Evolutionary conservation across 2,888 invertebrate genomes (phyloP), one percentile per base, ranked within the genome.

Genomic region (Sycophila texana): DNA sequence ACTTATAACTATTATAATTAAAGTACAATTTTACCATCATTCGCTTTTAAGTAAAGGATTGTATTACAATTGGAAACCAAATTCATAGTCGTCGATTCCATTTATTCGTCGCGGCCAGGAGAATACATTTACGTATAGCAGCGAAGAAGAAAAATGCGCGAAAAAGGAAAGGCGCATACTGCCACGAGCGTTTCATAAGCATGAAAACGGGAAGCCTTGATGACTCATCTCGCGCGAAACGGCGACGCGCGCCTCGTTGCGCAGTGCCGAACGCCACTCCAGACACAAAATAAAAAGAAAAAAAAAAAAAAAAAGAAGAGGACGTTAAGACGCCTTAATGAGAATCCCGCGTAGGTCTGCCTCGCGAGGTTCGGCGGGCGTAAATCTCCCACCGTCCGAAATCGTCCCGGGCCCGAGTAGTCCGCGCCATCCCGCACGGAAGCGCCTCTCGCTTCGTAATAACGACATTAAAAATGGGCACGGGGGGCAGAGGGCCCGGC

Each of bases 171-270:
- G 70, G 70, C 70, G 66, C 55, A 26, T 71, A 67, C 14, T 39
- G 39, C 47, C 16, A 14, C 39, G 68, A 51, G 60, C 18, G 74
- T 79, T 79, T 79, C 74, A 66, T 71, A 79, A 79, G 70, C 18
- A 66, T 61, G 60, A 72, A 79, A 61, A 67, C 72, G 72, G 72
- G 60, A 79, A 53, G 75, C 53, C 30, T 60, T 70, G 57, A 70
- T 74, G 74, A 79, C 39, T 79, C 79, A 74, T 65, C 55, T 16
- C 58, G 30, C 57, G 22, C 14, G 14, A 71, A 7, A 26, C 57
- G 1, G 20, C 5, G 10, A 16, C 49, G 14, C 57, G 2, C 13
- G 14, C 49, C 7, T n/a, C 55, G 67, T 77, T 55, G 55, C 60
- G 60, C 67, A 60, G 53, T 22, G 10, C 4, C 12, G 18, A 61